Base-by-base conservation (phyloP, 2,113 vertebrate species). In the Thomomys bottae region DNA sequence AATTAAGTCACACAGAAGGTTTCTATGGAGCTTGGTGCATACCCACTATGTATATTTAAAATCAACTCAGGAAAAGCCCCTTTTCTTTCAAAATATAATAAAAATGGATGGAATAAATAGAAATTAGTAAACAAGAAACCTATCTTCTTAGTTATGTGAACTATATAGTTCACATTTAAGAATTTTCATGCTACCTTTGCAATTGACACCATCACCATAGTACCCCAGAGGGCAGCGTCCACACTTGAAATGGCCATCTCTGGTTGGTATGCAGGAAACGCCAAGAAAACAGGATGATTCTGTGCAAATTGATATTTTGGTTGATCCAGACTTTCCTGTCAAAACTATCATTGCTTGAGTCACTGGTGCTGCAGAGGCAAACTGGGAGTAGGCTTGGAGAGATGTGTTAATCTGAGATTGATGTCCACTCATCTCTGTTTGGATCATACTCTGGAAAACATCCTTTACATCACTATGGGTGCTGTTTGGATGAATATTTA, bases 171-270 rank as follows among this genome's bases (percentile, higher is more conserved):
- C 78, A 64, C 11, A 84, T 71, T 38, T 78, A n/a, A 94, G 67
- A 66, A 9, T 75, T 57, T 63, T 93, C 36, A 78, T 5, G 80
- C 78, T 96, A 99, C 99, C 98, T 99, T 96, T 98, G 95, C 99
- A 99, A 24, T 49, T 94, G 88, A 98, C 81, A 92, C 99, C 99
- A 92, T 99, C 97, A 82, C 98, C 98, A 0, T 97, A 98, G 95
- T 98, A 99, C 5, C 98, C 98, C 0, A 94, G 95, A 0, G 99
- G 99, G 91, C 99, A 99, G 94, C 8, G 97, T 17, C 98, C 98
- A 5, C 99, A 99, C 85, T 73, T 97, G 89, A 98, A 95, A 11
- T 94, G 96, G 73, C 98, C 98, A 20, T 97, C 93, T 0, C 14
- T 61, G 23, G 85, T 94, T 85, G 97, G 94, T 84, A 99, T 96